Evolutionary conservation across 1,140 invertebrate species (phyloP), one percentile per base, ranked within the genome.

Genomic region (Mya arenaria): DNA sequence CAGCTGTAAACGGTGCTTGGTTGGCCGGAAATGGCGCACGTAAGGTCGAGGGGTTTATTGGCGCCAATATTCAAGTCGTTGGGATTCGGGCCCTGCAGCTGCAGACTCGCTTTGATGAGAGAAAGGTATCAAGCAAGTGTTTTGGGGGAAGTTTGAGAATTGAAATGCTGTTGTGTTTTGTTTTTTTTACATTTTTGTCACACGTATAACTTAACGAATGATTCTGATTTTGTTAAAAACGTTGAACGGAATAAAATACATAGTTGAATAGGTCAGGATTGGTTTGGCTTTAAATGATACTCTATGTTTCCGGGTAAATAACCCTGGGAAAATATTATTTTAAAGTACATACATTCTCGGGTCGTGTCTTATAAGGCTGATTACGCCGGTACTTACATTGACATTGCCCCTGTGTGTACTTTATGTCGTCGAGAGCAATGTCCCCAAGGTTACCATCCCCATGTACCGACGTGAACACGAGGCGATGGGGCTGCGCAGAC

Each of bases 361-460:
- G 19, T 13, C 10, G 19, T 48, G 41, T 48, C 41, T 10, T 17
- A 74, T 39, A n/a, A 44, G 28, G 10, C 52, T 13, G 15, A 17
- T 48, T n/a, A n/a, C 15, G 52, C 23, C 37, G 34, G 4, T 30
- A 82, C 81, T 36, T 72, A 86, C 84, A 48, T 68, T 39, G 28
- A 68, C 89, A 90, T 17, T 39, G 30, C 17, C 82, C 81, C 13
- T 41, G 32, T 23, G 6, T 63, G 17, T 88, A 17, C n/a, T 58
- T 25, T 13, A 88, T 39, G 77, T 96, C 95, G 89, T 96, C 96
- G 15, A 96, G 93, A 13, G 95, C 95, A 85, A 96, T 96, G 84
- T 96, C 95, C 4, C 95, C 95, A 19, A 36, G 13, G 84, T 95
- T 91, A 65, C 78, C 69, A n/a, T 62, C 28, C 19, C 82, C 86